A percentile compares a stretch with the other conserved stretches of the same genome.
Conservation (phyloP, 2,797 vertebrate species). For the Cynopterus sphinx region DNA sequence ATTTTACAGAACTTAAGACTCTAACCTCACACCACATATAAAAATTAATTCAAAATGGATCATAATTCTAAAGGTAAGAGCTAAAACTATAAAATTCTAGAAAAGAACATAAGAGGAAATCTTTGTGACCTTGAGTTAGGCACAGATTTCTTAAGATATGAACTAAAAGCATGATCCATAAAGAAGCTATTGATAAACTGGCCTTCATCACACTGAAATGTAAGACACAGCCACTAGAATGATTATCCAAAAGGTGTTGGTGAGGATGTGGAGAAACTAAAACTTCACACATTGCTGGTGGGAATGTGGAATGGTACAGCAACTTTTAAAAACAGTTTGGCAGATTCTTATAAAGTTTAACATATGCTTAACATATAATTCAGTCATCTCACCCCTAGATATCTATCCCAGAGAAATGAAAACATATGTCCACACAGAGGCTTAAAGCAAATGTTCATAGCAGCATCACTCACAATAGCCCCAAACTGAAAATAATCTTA, state of each 20-base stretch:
- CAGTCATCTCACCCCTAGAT: background rate
- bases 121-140: background rate
- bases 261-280: background rate
- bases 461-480: background rate
- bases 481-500: background rate
- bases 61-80: background rate
- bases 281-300: background rate
- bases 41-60: background rate
- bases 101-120: background rate
- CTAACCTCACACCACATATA: background rate
- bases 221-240: background rate
- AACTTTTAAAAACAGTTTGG: background rate
- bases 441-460: background rate
- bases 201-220: background rate
- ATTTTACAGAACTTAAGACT: background rate
- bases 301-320: background rate
- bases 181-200: background rate
- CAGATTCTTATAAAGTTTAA: background rate
- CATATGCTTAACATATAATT: background rate
- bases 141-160: background rate
- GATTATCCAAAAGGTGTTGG: background rate
- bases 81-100: background rate
- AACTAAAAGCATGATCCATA: background rate
- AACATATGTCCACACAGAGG: background rate
- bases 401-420: conserved; percentile 24